Percentiles rank a stretch among this genome's conserved stretches.
These are phyloP conservation scores for Aleiodes leptofemur DNA, from an alignment of 2,888 invertebrate species.

Conservation along the genomic window DNA sequence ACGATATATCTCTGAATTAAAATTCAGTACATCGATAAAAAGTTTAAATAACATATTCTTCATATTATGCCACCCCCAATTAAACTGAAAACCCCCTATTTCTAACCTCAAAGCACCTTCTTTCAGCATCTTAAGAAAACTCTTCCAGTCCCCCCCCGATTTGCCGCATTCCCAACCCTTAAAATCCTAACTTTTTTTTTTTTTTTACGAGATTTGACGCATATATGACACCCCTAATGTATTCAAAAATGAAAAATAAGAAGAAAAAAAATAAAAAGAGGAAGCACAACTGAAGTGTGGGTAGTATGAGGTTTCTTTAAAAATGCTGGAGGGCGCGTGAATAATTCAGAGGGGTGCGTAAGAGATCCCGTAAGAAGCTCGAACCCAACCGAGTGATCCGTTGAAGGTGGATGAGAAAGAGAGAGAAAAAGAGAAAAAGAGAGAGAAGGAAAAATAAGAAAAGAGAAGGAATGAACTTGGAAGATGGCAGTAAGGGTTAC, in stretches of 20 bases:
- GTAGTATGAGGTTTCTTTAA: constrained; percentile 43
- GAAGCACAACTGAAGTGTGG: constrained; percentile 34
- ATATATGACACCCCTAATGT: constrained; percentile 61
- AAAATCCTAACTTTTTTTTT: constrained; percentile 64
- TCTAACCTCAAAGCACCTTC: constrained; percentile 21
- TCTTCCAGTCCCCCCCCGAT: constrained; percentile 58
- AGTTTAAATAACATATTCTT: too few species aligned
- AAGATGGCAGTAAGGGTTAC: constrained; percentile 71
- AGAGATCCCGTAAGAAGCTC: constrained; percentile 48
- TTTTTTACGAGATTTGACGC: constrained; percentile 67
- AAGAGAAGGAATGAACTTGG: constrained; percentile 41
- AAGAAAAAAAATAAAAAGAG: constrained; percentile 10
- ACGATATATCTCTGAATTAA: too few species aligned
- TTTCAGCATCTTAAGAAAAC: constrained; percentile 18
- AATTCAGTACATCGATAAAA: too few species aligned
- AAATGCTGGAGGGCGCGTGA: constrained; percentile 47
- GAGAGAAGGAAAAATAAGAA: constrained; percentile 34
- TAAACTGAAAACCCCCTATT: constrained; percentile 1
- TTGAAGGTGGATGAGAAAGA: constrained; percentile 19
- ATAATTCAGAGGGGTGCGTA: constrained; percentile 60
- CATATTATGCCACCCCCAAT: constrained; percentile 7
- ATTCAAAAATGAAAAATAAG: constrained; percentile 25
- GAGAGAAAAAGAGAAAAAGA: constrained; percentile 15
- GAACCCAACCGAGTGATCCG: constrained; percentile 44
- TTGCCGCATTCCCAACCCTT: constrained; percentile 61